A percentile compares a stretch with the other conserved stretches of the same genome.
Evolutionary conservation across 2,113 vertebrate genomes (phyloP).

Genomic region (Capricornis sumatraensis): DNA sequence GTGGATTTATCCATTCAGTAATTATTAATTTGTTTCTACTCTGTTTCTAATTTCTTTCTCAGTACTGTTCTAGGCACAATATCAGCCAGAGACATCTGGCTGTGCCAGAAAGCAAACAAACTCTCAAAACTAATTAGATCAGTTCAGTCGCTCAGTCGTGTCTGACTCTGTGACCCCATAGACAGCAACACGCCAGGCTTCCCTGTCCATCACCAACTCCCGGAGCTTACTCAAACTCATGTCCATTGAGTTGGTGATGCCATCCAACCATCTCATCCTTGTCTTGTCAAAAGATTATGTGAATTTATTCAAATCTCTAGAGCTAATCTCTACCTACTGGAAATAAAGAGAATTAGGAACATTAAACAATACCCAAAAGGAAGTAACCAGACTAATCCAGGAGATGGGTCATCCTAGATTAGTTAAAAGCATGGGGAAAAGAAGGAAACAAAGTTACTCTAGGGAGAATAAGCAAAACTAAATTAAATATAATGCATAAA

Average conservation of each 20-base stretch:
- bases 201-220: background rate
- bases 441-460: background rate
- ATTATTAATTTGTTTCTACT: background rate
- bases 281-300: background rate
- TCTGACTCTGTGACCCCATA: rapidly evolving
- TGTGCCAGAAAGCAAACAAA: background rate
- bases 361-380: background rate
- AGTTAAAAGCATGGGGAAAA: background rate
- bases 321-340: background rate
- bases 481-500: background rate
- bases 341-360: background rate
- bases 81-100: background rate
- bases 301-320: background rate
- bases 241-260: background rate
- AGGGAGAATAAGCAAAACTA: background rate
- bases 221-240: background rate
- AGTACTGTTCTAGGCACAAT: background rate
- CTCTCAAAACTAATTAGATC: background rate
- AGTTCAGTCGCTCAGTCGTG: background rate
- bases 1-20: background rate
- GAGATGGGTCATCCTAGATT: background rate
- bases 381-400: background rate
- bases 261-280: background rate
- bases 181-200: background rate
- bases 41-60: background rate